phyloP scores from a whole-genome alignment of 1,140 invertebrate species.

The Drosophila parvula region DNA sequence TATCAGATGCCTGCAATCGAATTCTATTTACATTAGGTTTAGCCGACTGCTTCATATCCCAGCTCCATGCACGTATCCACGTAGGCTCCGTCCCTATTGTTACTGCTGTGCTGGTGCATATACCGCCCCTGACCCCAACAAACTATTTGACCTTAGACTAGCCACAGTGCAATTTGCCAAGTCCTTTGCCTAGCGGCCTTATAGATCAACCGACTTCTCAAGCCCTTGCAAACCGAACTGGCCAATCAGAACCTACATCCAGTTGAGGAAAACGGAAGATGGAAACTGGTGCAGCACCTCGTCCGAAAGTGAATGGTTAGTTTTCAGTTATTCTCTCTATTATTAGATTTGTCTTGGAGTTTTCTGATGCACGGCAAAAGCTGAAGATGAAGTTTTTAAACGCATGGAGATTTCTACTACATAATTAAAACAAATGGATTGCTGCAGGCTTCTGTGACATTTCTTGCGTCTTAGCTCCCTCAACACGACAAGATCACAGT shows the following conservation, averaged over 20 bases:
- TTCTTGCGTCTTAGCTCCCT: no score
- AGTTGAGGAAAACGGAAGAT: not conserved
- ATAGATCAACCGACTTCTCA: constrained; percentile 8
- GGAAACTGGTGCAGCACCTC: not conserved
- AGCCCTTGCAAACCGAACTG: not conserved
- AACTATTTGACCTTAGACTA: not conserved
- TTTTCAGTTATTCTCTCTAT: not conserved
- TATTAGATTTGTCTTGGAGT: constrained; percentile 3
- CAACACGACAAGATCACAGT: no score
- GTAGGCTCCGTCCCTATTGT: constrained; percentile 19
- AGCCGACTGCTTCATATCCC: constrained; percentile 22
- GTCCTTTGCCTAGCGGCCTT: constrained; percentile 1
- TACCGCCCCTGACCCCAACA: not conserved
- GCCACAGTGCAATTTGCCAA: constrained; percentile 5
- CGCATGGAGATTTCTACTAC: no score
- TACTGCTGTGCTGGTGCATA: constrained; percentile 33
- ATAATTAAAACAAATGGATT: no score
- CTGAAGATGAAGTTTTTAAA: no score
- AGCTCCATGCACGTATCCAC: constrained; percentile 9
- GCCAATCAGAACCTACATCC: constrained; percentile 3
- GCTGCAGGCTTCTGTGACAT: no score
- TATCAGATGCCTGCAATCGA: constrained; percentile 26
- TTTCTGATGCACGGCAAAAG: not conserved
- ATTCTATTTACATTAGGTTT: constrained; percentile 58
- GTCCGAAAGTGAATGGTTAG: no score